phyloP scores from a whole-genome alignment of 1,140 invertebrate genomes.

The Microvelia longipes region DNA sequence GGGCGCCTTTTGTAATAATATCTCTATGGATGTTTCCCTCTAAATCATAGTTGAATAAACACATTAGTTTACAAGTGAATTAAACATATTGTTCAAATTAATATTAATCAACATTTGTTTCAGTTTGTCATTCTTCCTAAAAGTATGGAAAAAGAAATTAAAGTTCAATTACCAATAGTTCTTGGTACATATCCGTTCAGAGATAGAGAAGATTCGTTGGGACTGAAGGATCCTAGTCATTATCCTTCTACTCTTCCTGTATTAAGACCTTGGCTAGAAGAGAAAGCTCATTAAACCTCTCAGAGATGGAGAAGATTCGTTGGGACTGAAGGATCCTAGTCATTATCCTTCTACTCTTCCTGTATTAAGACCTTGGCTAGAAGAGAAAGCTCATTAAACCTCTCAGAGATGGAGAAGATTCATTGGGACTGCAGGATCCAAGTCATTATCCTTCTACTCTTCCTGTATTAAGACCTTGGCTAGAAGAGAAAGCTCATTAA shows the following conservation, averaged over 20 bases:
- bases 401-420: slow-evolving; percentile 45
- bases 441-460: slow-evolving; percentile 82
- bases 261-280: slow-evolving; percentile 74
- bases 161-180: slow-evolving; percentile 80
- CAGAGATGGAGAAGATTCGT: slow-evolving; percentile 41
- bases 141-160: slow-evolving; percentile 79
- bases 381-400: slow-evolving; percentile 50
- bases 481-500: slow-evolving; percentile 47
- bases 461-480: slow-evolving; percentile 80
- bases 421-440: slow-evolving; percentile 42
- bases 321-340: slow-evolving; percentile 48
- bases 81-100: too few relatives aligned
- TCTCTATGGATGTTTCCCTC: too few relatives aligned
- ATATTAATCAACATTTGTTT: too few relatives aligned
- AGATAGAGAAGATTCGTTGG: slow-evolving; percentile 37
- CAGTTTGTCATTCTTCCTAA: slow-evolving; percentile 84
- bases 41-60: too few relatives aligned
- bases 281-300: slow-evolving; percentile 49
- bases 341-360: slow-evolving; percentile 83
- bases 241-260: slow-evolving; percentile 86
- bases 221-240: slow-evolving; percentile 55
- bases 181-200: slow-evolving; percentile 83
- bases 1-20: too few relatives aligned
- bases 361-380: slow-evolving; percentile 78
- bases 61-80: too few relatives aligned